Conservation (phyloP, 1,140 invertebrate species). For the Plectus sambesii region DNA sequence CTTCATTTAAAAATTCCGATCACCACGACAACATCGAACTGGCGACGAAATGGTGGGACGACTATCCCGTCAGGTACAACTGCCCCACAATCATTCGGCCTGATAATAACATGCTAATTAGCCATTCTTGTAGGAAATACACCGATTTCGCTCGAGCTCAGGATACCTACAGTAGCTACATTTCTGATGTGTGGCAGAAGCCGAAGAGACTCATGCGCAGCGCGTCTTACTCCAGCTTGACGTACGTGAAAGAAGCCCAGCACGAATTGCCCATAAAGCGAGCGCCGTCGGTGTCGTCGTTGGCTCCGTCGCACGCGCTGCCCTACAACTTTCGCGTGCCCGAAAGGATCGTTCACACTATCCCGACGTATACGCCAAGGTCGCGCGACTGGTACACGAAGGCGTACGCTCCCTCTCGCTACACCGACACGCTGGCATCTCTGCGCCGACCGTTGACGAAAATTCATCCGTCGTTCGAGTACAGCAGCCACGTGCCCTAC, state of each 20-base stretch:
- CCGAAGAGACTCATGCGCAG: slow-evolving; percentile 39
- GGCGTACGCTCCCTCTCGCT: slow-evolving; percentile 33
- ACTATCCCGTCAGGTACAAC: too few species aligned
- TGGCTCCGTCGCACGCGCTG: slow-evolving; percentile 43
- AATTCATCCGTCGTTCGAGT: slow-evolving; percentile 11
- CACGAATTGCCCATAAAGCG: slow-evolving; percentile 41
- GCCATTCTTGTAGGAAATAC: slow-evolving; percentile 36
- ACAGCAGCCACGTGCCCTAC: slow-evolving; percentile 39
- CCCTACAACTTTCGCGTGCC: slow-evolving; percentile 42
- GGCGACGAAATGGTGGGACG: slow-evolving; percentile 11
- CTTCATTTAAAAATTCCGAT: too few species aligned
- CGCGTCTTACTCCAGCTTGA: slow-evolving; percentile 43
- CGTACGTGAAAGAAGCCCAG: slow-evolving; percentile 39
- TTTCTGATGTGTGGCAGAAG: slow-evolving; percentile 42
- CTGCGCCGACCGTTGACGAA: neutral
- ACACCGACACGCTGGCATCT: slow-evolving; percentile 6
- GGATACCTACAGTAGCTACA: slow-evolving; percentile 29
- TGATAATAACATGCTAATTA: too few species aligned
- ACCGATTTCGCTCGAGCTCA: slow-evolving; percentile 43
- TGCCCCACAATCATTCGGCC: too few species aligned
- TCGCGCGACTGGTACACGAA: slow-evolving; percentile 37
- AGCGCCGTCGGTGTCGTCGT: slow-evolving; percentile 36
- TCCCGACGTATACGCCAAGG: slow-evolving; percentile 45
- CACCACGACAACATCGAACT: slow-evolving; percentile 8
- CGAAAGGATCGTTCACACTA: slow-evolving; percentile 43